Evolutionary conservation across 2,113 vertebrate species (phyloP), one percentile per base, ranked within the genome.

Genomic region (Copsychus sechellarum): DNA sequence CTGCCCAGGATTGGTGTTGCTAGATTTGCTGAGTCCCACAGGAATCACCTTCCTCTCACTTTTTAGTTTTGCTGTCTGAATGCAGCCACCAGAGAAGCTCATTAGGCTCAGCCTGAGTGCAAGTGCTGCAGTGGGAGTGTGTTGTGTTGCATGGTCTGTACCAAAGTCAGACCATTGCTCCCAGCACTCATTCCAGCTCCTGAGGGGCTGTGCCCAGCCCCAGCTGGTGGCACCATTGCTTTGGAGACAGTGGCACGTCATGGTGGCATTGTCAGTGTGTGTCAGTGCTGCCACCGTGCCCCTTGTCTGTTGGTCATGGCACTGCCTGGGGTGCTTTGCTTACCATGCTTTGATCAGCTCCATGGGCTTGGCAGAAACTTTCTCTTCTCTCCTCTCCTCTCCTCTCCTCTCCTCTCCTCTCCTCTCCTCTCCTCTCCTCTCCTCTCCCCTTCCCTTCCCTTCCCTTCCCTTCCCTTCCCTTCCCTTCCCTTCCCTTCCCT

Each of bases 181-280:
- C 43, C 48, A 38, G 14, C 12, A 2, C 11, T 12, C 29, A 2
- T 11, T 12, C 29, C 1, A 4, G 8, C 79, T 74, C 5, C 0
- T 5, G 38, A 23, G 20, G 5, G 8, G 20, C 2, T 33, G 47
- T 29, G 28, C 71, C 11, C 31, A 58, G 51, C 61, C 56, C 17
- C 65, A 56, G 1, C 24, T 36, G 81, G 13, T 40, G 61, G 7
- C 28, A 28, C 33, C 5, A 1, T 48, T 65, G 26, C 3, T 33
- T 33, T 73, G 77, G 62, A 69, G 50, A 19, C 0, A 4, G 31
- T 21, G 31, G 14, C 16, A 24, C 11, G 5, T 24, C 23, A 5
- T 5, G 8, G 43, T 47, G 58, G 8, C 38, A 23, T 8, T 4
- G 0, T 12, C 23, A 9, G 0, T 3, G 12, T 26, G 5, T n/a